Evolutionary conservation across 2,888 invertebrate species (phyloP), one percentile per base, ranked within the genome.

Genomic region (Ornithoptera priamus): DNA sequence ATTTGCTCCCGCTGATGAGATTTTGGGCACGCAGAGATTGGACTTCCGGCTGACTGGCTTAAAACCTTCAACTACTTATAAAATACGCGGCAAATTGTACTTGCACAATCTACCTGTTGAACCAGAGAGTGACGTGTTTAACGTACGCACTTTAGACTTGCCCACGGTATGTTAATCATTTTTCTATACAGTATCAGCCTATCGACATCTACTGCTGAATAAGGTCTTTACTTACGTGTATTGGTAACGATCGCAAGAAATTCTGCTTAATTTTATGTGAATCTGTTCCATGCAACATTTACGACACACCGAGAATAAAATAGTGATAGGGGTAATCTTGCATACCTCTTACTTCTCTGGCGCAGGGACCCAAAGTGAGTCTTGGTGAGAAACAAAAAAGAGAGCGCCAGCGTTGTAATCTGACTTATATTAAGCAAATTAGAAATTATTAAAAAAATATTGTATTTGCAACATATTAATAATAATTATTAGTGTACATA

Each of bases 1-100:
- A 22, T 97, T 97, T 79, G 97, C 97, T 0, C 97, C 97, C 17
- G 96, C 97, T 0, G 95, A 97, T 75, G 97, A 97, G 82, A 88
- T 97, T 8, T 96, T 98, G 71, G 97, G 96, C 1, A 97, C 97
- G 8, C 95, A 96, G 7, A 96, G 97, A 72, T 89, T 98, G 72
- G 97, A 97, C 85, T 97, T 98, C 89, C 95, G 97, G 73, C 87
- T 98, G 65, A 94, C 95, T 15, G 95, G 95, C 1, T 88, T 98
- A 65, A 94, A 95, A 77, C 95, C 97, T 0, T 95, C 96, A 71
- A 97, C 97, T 0, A 94, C 95, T 53, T 98, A 98, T 85, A 96
- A 95, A 85, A 94, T 98, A 24, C 95, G 96, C 84, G 97, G 97
- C 1, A 96, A 96, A 15, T 94, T 97, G 18, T 95, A 95, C 62